Conservation (phyloP, 2,113 vertebrate species). For the Pontoporia blainvillei region DNA sequence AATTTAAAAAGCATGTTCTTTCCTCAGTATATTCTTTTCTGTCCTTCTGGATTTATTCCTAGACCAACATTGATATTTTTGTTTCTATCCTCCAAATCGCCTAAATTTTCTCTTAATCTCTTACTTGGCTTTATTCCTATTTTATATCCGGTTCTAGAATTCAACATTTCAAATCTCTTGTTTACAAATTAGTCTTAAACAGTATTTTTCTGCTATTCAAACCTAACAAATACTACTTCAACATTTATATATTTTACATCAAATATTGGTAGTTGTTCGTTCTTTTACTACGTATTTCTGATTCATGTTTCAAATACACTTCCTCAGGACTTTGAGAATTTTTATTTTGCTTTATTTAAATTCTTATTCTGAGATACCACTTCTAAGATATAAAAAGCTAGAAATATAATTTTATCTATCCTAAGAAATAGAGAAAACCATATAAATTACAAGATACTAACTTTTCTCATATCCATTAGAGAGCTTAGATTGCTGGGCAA, state of each 20-base stretch:
- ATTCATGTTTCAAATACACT: neutral
- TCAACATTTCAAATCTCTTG: neutral
- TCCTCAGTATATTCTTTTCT: neutral
- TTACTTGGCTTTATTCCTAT: neutral
- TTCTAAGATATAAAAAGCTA: neutral
- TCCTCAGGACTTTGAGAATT: neutral
- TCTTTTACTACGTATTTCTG: neutral
- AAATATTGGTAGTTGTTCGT: neutral
- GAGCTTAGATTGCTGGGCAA: neutral
- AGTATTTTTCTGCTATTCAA: neutral
- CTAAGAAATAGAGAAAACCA: neutral
- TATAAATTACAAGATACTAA: neutral
- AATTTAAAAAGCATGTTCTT: neutral
- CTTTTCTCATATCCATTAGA: neutral
- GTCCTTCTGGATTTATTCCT: neutral
- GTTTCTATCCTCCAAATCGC: neutral
- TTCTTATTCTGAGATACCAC: neutral
- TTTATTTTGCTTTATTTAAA: neutral
- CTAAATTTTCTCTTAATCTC: neutral
- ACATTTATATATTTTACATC: neutral
- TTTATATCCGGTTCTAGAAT: neutral
- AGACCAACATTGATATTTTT: neutral
- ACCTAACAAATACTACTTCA: neutral
- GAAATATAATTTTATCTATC: neutral
- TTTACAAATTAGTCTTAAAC: neutral